Conservation (phyloP, 2,113 vertebrate species). For the Asarcornis scutulata region DNA sequence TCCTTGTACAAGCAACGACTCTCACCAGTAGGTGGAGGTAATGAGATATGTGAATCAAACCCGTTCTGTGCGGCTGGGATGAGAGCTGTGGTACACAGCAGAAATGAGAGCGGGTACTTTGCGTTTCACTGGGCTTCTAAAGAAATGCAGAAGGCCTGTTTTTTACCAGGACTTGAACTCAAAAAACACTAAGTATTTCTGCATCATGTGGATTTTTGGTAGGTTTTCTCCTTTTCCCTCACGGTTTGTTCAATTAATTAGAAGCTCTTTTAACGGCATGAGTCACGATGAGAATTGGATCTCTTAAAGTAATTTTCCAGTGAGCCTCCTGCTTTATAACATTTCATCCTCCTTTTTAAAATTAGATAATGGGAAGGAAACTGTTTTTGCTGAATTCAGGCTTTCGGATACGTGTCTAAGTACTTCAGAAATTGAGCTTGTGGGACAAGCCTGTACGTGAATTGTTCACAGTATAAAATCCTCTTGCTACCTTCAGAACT, state of each 20-base stretch:
- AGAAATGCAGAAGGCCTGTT: neutral
- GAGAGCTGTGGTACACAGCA: neutral
- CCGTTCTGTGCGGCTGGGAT: neutral
- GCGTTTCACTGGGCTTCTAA: neutral
- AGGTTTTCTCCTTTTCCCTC: neutral
- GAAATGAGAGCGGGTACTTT: neutral
- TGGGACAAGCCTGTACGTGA: neutral
- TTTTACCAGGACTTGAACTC: accelerated
- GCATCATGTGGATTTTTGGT: neutral
- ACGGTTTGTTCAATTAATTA: neutral
- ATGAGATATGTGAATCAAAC: conserved; percentile 24
- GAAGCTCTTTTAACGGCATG: neutral
- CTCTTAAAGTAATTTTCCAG: neutral
- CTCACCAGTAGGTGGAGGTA: conserved; percentile 74
- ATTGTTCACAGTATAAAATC: neutral
- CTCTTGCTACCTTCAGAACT: neutral
- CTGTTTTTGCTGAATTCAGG: neutral
- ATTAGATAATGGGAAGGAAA: neutral
- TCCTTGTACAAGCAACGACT: neutral
- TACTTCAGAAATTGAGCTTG: accelerated
- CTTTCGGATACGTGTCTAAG: accelerated
- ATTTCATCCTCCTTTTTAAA: neutral
- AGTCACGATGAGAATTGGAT: neutral
- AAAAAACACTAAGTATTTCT: neutral
- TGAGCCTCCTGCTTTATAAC: neutral